phyloP scores from a whole-genome alignment of 1,140 invertebrate species.

The Potamilus streckersoni region DNA sequence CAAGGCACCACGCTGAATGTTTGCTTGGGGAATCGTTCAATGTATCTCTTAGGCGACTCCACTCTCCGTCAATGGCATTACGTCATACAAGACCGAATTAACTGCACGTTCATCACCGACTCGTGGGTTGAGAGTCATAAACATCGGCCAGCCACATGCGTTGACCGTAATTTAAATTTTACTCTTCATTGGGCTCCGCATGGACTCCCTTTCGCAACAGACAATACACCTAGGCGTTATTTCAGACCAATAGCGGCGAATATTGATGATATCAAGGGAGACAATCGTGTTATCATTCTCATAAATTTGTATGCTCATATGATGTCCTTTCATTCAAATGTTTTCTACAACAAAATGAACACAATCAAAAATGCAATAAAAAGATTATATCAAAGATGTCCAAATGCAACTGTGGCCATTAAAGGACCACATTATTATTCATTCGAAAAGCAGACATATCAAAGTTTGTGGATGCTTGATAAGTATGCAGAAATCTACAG shows the following conservation, averaged over 20 bases:
- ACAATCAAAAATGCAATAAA: conserved; percentile 6
- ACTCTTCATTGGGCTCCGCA: conserved; percentile 14
- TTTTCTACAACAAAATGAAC: conserved; percentile 12
- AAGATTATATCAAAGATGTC: conserved; percentile 2
- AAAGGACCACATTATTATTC: conserved; percentile 24
- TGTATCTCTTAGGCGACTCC: conserved; percentile 21
- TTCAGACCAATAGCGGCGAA: conserved; percentile 7
- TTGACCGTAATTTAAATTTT: not conserved
- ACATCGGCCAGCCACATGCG: conserved; percentile 11
- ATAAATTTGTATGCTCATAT: conserved; percentile 21
- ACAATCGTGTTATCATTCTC: not conserved
- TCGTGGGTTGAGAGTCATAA: conserved; percentile 11
- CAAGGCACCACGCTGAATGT: not conserved
- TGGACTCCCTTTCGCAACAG: conserved; percentile 20
- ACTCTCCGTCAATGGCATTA: conserved; percentile 19
- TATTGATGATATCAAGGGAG: conserved; percentile 3
- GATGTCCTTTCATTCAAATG: conserved; percentile 13
- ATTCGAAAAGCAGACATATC: conserved; percentile 16
- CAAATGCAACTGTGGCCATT: conserved; percentile 7
- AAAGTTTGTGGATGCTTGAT: conserved; percentile 21
- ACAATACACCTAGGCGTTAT: conserved; percentile 15
- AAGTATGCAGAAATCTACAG: conserved; percentile 10
- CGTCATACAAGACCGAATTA: not conserved
- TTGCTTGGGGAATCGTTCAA: conserved; percentile 6
- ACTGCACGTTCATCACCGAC: conserved; percentile 20